Percentiles rank a stretch among this genome's conserved stretches.
These are phyloP conservation scores for Perodicticus potto DNA, from an alignment of 2,797 vertebrate species.

Conservation along the genomic window DNA sequence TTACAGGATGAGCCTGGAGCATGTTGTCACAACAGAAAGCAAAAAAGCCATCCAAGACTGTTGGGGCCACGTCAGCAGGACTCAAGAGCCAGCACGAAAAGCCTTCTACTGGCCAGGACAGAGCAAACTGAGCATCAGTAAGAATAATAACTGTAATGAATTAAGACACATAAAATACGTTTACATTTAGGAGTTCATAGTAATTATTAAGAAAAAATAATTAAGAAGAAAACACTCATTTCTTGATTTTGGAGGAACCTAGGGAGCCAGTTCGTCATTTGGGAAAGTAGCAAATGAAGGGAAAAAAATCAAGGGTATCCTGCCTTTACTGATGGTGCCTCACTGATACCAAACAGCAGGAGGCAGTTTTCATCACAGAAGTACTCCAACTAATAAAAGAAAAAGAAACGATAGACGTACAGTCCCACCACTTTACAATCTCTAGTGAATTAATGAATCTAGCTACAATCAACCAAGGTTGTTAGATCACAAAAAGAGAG, in stretches of 20 bases:
- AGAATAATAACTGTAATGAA: background rate
- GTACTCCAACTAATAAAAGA: too few relatives aligned
- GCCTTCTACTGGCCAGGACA: background rate
- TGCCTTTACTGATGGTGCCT: too few relatives aligned
- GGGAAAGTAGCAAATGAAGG: background rate
- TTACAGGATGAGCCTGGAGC: too few relatives aligned
- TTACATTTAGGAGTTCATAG: background rate
- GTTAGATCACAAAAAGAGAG: background rate
- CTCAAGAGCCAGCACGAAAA: background rate
- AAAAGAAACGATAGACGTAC: background rate
- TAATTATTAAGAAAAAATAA: too few relatives aligned
- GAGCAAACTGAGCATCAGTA: fast-evolving
- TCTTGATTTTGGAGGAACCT: background rate
- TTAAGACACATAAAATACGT: background rate
- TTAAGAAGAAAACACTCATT: background rate
- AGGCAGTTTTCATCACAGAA: background rate
- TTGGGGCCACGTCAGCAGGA: fast-evolving
- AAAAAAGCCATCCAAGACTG: background rate
- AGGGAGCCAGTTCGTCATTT: background rate
- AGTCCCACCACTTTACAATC: fast-evolving
- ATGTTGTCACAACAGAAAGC: background rate
- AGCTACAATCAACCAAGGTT: fast-evolving
- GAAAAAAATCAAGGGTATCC: too few relatives aligned
- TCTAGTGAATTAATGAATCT: background rate
- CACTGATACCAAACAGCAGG: fast-evolving